Evolutionary conservation across 2,797 vertebrate species (phyloP), one percentile per base, ranked within the genome.

Genomic region (Scolopax bukidnonensis): DNA sequence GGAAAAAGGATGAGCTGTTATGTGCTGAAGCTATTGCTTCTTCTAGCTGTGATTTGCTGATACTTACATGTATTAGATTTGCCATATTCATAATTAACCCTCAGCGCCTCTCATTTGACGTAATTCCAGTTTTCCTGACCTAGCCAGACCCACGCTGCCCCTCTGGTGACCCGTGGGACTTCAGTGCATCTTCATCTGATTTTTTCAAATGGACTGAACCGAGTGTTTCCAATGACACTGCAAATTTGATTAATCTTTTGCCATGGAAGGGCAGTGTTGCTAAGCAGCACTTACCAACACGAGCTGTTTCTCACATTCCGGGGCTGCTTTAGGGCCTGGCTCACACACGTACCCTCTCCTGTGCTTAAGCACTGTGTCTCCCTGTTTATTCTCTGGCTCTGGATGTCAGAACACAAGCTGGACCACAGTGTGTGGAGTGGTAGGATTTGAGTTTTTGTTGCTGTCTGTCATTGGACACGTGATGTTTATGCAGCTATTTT

Each of bases 181-280:
- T 74, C 20, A 41, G 69, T 18, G 36, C 80, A 16, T 90, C 87
- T 90, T n/a, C 70, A 48, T 70, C 40, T 89, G 91, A 32, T 94
- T 77, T 95, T 95, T 82, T 32, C 80, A 59, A 74, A 7, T 70
- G 94, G 83, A 38, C 94, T 74, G 91, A 90, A 64, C 85, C 0
- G 60, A 32, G 82, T 79, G 90, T 91, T 96, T 87, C 76, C 96
- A 89, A 4, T 84, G 89, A 79, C 93, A 70, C 77, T 93, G 96
- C 96, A 95, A 88, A 74, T 89, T 27, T 73, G 91, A 57, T 92
- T 82, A 83, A 71, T 91, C 70, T 57, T 60, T 87, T 84, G 91
- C 96, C 70, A 1, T 86, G 28, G 82, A 85, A 96, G 94, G 92
- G 91, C 96, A 95, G 88, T 71, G 97, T 97, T 97, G 97, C 97